phyloP scores from a whole-genome alignment of 2,888 invertebrate species.

The Subacronicta megacephala region DNA sequence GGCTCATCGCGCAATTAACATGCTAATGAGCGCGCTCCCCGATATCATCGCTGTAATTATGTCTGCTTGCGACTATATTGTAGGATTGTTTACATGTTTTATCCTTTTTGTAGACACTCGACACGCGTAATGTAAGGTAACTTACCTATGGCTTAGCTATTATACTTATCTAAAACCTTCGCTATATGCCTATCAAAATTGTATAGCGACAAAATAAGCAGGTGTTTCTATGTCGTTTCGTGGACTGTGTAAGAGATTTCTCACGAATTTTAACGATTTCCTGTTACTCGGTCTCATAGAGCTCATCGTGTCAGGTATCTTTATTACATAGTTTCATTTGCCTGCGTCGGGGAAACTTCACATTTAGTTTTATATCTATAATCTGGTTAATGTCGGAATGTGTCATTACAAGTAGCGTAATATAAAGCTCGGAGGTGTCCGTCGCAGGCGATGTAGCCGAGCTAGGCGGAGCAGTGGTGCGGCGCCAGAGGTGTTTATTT shows the following conservation, averaged over 20 bases:
- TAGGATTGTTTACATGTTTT: conserved; percentile 76
- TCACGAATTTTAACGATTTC: conserved; percentile 88
- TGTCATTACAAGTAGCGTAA: conserved; percentile 77
- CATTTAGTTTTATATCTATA: conserved; percentile 77
- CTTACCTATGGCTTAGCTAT: conserved; percentile 9
- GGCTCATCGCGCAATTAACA: conserved; percentile 84
- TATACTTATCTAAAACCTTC: conserved; percentile 3
- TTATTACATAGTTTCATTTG: conserved; percentile 81
- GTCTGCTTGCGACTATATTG: conserved; percentile 81
- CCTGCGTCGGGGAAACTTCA: conserved; percentile 74
- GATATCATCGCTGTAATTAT: conserved; percentile 88
- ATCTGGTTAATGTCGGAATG: conserved; percentile 79
- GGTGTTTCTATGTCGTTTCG: conserved; percentile 57
- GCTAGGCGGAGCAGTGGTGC: conserved; percentile 57
- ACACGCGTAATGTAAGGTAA: conserved; percentile 55
- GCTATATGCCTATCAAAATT: conserved; percentile 44
- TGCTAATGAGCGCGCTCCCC: conserved; percentile 84
- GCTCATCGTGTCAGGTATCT: conserved; percentile 79
- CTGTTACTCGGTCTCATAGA: conserved; percentile 81
- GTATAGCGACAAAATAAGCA: conserved; percentile 56
- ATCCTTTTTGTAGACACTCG: conserved; percentile 71
- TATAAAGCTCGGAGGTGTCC: conserved; percentile 62
- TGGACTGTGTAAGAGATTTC: conserved; percentile 74
- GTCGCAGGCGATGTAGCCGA: conserved; percentile 57
- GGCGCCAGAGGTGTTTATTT: conserved; percentile 81